A percentile compares a stretch with the other conserved stretches of the same genome.
Evolutionary conservation across 2,888 invertebrate genomes (phyloP).

Genomic region (Stenichneumon culpator): DNA sequence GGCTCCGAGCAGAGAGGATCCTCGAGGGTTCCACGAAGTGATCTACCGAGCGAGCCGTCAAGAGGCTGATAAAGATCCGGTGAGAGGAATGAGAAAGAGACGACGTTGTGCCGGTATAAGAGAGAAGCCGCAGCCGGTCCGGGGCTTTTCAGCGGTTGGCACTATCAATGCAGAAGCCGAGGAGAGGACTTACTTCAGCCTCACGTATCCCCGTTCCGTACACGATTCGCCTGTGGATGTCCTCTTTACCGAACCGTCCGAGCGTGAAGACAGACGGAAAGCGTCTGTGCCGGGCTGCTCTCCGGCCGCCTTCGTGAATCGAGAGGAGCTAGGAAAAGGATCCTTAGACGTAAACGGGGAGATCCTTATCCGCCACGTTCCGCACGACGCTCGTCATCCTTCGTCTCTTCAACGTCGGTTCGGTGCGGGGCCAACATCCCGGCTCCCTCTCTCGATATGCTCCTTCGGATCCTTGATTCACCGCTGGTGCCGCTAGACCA

Average conservation of each 20-base stretch:
- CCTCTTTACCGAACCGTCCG: slow-evolving; percentile 67
- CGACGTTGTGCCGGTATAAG: slow-evolving; percentile 9
- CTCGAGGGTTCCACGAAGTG: slow-evolving; percentile 46
- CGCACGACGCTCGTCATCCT: slow-evolving; percentile 59
- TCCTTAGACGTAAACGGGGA: slow-evolving; percentile 45
- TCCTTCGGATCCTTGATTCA: slow-evolving; percentile 53
- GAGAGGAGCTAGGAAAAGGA: slow-evolving; percentile 49
- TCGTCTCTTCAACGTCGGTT: neutral
- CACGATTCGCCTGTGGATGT: slow-evolving; percentile 63
- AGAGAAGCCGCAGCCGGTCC: slow-evolving; percentile 27
- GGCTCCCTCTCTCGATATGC: slow-evolving; percentile 38
- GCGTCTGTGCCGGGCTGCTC: slow-evolving; percentile 37
- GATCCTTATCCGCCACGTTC: slow-evolving; percentile 68
- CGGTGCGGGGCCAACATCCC: slow-evolving; percentile 16
- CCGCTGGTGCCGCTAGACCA: slow-evolving; percentile 36
- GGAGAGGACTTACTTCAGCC: slow-evolving; percentile 37
- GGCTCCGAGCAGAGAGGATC: slow-evolving; percentile 17
- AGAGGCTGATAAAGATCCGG: slow-evolving; percentile 56
- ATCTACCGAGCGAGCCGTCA: slow-evolving; percentile 34
- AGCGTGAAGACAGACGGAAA: slow-evolving; percentile 65
- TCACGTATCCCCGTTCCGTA: slow-evolving; percentile 39
- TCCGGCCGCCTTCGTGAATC: slow-evolving; percentile 25
- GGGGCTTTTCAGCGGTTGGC: slow-evolving; percentile 36
- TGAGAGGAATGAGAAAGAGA: slow-evolving; percentile 30
- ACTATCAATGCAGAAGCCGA: slow-evolving; percentile 51